phyloP scores from a whole-genome alignment of 2,888 invertebrate genomes.

The Enchytraeus crypticus region DNA sequence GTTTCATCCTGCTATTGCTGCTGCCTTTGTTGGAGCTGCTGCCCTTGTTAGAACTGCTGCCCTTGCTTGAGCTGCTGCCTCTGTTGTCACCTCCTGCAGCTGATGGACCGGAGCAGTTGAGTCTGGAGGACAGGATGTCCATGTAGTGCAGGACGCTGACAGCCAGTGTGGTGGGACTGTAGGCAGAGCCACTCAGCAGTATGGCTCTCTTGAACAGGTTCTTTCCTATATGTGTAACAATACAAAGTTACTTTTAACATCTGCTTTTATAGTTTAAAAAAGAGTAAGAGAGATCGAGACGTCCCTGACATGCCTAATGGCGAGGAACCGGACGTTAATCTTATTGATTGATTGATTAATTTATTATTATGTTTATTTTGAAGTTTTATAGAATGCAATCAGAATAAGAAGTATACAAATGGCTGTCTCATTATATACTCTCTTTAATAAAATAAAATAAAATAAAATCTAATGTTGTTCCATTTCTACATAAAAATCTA shows the following conservation, averaged over 20 bases:
- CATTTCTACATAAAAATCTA: no score
- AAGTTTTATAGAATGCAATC: no score
- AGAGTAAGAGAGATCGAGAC: neutral
- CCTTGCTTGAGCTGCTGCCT: neutral
- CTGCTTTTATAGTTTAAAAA: neutral
- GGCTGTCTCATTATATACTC: no score
- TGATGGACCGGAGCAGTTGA: constrained; percentile 36
- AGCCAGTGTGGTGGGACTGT: constrained; percentile 41
- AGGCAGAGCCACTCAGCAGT: constrained; percentile 74
- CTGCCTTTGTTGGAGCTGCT: neutral
- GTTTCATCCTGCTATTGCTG: neutral
- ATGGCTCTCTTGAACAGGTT: constrained; percentile 65
- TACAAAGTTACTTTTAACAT: neutral
- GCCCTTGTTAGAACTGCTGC: no score
- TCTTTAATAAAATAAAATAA: no score
- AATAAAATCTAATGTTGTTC: no score
- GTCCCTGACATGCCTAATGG: no score
- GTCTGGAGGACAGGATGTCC: constrained; percentile 34
- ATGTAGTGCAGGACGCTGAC: constrained; percentile 39
- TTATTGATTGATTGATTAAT: no score
- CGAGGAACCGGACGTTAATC: no score
- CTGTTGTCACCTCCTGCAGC: neutral
- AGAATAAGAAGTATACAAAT: no score
- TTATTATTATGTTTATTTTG: no score
- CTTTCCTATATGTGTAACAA: constrained; percentile 28